These are phyloP conservation scores for Gymnothorax javanicus DNA, from an alignment of 2,797 vertebrate species.

Conservation along the genomic window DNA sequence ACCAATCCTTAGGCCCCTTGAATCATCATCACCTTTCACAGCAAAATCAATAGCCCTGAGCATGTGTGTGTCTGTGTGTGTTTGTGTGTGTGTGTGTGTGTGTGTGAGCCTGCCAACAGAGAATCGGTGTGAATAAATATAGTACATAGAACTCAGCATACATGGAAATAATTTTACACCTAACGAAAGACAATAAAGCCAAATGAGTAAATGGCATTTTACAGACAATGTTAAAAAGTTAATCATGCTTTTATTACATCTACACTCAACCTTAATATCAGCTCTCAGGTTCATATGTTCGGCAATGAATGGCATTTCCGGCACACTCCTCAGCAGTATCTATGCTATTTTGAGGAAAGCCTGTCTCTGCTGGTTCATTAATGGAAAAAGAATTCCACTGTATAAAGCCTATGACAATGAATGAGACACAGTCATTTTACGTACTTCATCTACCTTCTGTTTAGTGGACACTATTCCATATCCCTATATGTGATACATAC, in stretches of 20 bases:
- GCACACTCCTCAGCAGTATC: constrained; percentile 22
- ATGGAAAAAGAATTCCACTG: constrained; percentile 28
- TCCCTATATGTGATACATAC: constrained; percentile 44
- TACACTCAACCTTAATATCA: background rate
- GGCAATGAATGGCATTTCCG: constrained; percentile 15
- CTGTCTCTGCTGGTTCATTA: constrained; percentile 29
- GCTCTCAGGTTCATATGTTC: constrained; percentile 42
- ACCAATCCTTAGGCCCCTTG: too few species aligned
- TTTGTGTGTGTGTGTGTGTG: too few species aligned
- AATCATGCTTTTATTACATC: background rate
- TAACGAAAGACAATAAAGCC: background rate
- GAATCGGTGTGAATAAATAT: background rate
- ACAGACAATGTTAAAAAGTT: background rate
- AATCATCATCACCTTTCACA: too few species aligned
- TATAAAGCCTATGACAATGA: constrained; percentile 38
- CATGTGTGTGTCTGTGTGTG: too few species aligned
- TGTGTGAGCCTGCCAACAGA: background rate
- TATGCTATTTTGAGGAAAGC: constrained; percentile 39
- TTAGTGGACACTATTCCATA: constrained; percentile 46
- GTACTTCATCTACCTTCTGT: constrained; percentile 44
- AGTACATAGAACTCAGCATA: background rate
- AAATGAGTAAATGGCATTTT: background rate
- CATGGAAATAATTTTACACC: background rate
- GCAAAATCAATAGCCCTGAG: too few species aligned
- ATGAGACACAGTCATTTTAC: constrained; percentile 39